Evolutionary conservation across 2,797 vertebrate genomes (phyloP).

Genomic region (Miichthys miiuy): DNA sequence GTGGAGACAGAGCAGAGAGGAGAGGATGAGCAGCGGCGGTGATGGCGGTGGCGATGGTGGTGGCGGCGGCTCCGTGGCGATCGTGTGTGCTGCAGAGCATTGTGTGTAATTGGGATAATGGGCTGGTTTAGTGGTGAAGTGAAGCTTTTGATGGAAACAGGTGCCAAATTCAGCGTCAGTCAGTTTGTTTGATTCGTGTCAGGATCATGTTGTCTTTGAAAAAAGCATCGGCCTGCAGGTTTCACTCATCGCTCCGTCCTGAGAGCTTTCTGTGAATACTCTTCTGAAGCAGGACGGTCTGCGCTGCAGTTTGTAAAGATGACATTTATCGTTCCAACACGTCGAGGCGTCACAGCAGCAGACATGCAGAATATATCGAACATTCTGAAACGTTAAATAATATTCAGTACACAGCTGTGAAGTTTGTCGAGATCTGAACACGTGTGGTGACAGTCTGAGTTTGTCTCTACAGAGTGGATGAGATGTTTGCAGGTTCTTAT

Average conservation of each 20-base stretch:
- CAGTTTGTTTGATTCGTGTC: slow-evolving; percentile 6
- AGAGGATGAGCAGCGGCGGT: slow-evolving; percentile 13
- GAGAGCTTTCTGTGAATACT: too few species aligned
- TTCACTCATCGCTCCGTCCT: background rate
- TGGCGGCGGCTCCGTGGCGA: slow-evolving; percentile 2
- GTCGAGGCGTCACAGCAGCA: background rate
- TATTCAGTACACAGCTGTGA: too few species aligned
- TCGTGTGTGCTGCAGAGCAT: slow-evolving; percentile 24
- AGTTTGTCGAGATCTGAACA: too few species aligned
- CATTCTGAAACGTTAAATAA: too few species aligned
- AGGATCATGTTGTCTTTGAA: background rate
- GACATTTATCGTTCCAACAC: background rate
- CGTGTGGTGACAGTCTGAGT: too few species aligned
- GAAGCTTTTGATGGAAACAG: slow-evolving; percentile 53
- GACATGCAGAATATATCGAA: background rate
- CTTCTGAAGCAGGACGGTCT: too few species aligned
- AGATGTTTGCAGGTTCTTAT: too few species aligned
- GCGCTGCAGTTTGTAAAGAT: background rate
- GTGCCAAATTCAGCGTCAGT: slow-evolving; percentile 45
- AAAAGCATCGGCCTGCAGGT: background rate
- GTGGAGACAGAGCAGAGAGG: slow-evolving; percentile 67
- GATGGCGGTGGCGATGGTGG: slow-evolving; percentile 5
- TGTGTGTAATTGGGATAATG: slow-evolving; percentile 72
- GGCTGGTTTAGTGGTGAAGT: slow-evolving; percentile 44
- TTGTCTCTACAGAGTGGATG: too few species aligned